Base-by-base conservation (phyloP, 2,113 vertebrate species). In the Mustelus asterias region DNA sequence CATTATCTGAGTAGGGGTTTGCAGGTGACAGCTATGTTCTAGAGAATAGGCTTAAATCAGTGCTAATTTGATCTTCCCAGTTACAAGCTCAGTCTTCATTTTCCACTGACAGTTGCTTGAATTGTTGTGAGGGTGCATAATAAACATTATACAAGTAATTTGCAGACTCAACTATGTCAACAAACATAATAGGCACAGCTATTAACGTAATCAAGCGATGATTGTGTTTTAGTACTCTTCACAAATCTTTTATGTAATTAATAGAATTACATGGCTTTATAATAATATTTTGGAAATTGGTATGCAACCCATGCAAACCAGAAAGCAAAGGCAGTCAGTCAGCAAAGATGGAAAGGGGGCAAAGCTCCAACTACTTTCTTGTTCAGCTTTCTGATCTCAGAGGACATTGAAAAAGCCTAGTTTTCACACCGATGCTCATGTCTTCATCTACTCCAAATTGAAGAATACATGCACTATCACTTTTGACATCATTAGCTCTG, bases 101-200 rank as follows among this genome's bases (percentile, higher is more conserved):
- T 95, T 14, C 69, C 69, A 48, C 26, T 95, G 94, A 95, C 94
- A 95, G 94, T 94, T 33, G 41, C 69, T 72, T 95, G 94, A 95
- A 95, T 72, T 95, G 69, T 95, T 48, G 94, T 69, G 18, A 95
- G 94, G 24, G 94, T 26, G 29, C 94, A 95, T 95, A 95, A 95
- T 95, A 95, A 95, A 95, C 94, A 72, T 95, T 72, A 70, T 72
- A 95, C 94, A 95, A 95, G 94, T 69, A 95, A 95, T 95, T 95
- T 95, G 69, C 94, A 95, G 69, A 44, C 67, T 29, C 67, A 95
- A 95, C n/a, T 95, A 95, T 95, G 69, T 95, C 94, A 95, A 95
- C 94, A 95, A 95, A 95, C 94, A 95, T 95, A 95, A 95, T 95
- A 95, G 93, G 65, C 93, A 95, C 41, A 54, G 67, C 94, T 95